Base-by-base conservation (phyloP, 2,797 vertebrate genomes). In the Gymnothorax reevesii region DNA sequence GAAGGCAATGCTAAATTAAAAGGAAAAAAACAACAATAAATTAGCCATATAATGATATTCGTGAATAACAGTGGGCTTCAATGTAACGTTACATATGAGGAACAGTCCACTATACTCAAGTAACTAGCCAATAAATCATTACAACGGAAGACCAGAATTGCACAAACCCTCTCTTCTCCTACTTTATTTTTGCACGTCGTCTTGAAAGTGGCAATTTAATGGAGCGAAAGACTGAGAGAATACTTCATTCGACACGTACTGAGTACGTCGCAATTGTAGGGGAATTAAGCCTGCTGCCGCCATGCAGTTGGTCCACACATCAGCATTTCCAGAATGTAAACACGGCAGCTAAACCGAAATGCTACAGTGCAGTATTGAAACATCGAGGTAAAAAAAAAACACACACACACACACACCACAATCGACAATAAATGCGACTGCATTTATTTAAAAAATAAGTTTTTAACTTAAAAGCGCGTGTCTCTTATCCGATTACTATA, bases 281-380 rank as follows among this genome's bases (percentile, higher is more conserved):
- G 25, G 55, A 54, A 27, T 25, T 60, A 20, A 3, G 2, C 66
- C 82, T 4, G 55, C 54, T 20, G 22, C 20, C 22, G 27, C 69
- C 27, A 42, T 42, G 33, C 33, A 42, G 33, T 42, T 0, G 7
- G 1, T 60, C 57, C 82, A 25, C 54, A 60, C 55, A 59, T 59
- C 12, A 83, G 12, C 13, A 20, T 83, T 60, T 71, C 66, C 66
- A 84, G 55, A 82, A 86, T 86, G 87, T 86, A 82, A 88, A 86
- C 87, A 88, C 27, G 62, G 52, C 25, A 22, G 73, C 77, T 54
- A 54, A 4, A 79, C 55, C 87, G 33, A 83, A 15, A 71, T 77
- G 87, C 54, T 62, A 73, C 33, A 62, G 17, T 49, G 13, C 62
- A 52, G 25, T 13, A n/a, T 33, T 82, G 57, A 69, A 62, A 49